These are phyloP conservation scores for Otus sunia DNA, from an alignment of 2,113 vertebrate genomes.

Conservation along the genomic window DNA sequence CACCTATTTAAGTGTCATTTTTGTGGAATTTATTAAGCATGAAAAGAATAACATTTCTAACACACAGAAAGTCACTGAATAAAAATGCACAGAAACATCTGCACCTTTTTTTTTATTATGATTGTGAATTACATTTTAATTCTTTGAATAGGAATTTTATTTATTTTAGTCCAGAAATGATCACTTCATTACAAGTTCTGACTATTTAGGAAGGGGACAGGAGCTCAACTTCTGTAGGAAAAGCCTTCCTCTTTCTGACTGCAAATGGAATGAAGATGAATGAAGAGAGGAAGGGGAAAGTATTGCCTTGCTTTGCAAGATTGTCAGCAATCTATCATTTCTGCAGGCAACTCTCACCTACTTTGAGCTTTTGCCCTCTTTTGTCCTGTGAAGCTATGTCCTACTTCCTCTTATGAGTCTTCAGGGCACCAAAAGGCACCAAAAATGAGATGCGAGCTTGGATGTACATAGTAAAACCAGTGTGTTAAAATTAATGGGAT, in stretches of 20 bases:
- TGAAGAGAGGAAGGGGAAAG: not conserved
- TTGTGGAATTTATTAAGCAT: not conserved
- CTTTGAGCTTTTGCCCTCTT: not conserved
- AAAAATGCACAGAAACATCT: not conserved
- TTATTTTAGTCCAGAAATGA: not conserved
- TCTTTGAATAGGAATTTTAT: not conserved
- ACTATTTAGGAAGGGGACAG: not conserved
- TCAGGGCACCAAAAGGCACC: not conserved
- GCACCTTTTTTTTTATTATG: not conserved
- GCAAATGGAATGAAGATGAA: not conserved
- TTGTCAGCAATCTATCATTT: not conserved
- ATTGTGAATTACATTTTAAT: not conserved
- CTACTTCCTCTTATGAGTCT: not conserved
- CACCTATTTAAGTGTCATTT: not conserved
- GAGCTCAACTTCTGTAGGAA: not conserved
- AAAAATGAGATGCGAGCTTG: not conserved
- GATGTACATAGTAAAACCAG: not conserved
- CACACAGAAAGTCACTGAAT: not conserved
- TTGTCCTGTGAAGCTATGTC: not conserved
- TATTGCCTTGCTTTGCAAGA: not conserved
- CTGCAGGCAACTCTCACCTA: not conserved
- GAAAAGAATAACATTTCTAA: not conserved
- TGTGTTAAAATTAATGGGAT: slow-evolving; percentile 34
- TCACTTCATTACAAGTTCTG: not conserved
- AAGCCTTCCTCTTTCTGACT: not conserved